Evolutionary conservation across 2,113 vertebrate species (phyloP).

Genomic region (Aix galericulata): DNA sequence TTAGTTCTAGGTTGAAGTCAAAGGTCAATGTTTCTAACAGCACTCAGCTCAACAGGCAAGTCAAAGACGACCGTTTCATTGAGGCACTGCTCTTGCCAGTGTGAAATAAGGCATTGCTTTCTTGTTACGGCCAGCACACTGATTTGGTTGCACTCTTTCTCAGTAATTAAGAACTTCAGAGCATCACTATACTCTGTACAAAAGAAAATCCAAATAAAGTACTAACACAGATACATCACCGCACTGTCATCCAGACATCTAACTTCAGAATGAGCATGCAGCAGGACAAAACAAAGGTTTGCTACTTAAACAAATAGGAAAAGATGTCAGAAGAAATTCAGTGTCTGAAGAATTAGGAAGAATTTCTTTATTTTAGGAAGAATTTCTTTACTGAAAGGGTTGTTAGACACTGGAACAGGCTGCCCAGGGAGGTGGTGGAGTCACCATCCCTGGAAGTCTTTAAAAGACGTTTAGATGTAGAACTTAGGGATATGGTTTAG

Average conservation of each 20-base stretch:
- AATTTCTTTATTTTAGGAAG: too few species aligned
- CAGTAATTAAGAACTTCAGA: not conserved
- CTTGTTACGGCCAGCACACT: not conserved
- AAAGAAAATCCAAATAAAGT: not conserved
- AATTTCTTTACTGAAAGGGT: too few species aligned
- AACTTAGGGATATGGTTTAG: too few species aligned
- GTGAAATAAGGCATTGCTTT: not conserved
- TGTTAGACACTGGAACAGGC: too few species aligned
- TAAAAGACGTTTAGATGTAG: too few species aligned
- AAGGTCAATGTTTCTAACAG: not conserved
- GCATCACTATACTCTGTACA: not conserved
- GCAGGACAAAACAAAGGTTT: not conserved
- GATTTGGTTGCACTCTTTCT: not conserved
- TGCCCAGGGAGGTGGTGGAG: too few species aligned
- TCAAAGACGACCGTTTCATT: not conserved
- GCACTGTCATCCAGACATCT: not conserved
- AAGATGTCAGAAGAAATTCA: not conserved
- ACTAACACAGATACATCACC: not conserved
- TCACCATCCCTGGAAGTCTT: too few species aligned
- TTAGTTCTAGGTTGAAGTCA: slow-evolving; percentile 12
- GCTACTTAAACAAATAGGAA: not conserved
- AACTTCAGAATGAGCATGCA: not conserved
- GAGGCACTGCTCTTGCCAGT: not conserved
- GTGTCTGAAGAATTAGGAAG: too few species aligned
- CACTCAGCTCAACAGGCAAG: not conserved